Evolutionary conservation across 1,140 invertebrate species (phyloP).

Genomic region (Conopomorpha cramerella): DNA sequence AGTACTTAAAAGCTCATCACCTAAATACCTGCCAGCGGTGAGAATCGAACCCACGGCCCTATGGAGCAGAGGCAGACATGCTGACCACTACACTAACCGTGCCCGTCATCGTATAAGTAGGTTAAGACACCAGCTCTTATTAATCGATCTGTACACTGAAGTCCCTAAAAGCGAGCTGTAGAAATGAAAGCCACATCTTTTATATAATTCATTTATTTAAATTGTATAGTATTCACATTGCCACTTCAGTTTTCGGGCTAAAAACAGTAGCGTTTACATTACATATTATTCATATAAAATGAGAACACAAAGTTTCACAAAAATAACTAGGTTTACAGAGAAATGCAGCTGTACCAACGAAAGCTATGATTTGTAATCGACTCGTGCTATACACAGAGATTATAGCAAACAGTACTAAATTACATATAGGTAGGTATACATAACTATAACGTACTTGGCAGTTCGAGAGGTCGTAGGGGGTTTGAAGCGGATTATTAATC

Average conservation of each 20-base stretch:
- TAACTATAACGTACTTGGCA: slow-evolving; percentile 43
- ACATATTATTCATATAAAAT: slow-evolving; percentile 58
- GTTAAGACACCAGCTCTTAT: not conserved
- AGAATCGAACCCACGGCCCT: no score
- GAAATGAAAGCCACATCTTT: slow-evolving; percentile 13
- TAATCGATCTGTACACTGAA: not conserved
- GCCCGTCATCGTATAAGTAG: no score
- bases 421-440: slow-evolving; percentile 34
- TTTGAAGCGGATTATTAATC: no score
- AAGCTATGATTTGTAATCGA: slow-evolving; percentile 35
- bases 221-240: slow-evolving; percentile 59
- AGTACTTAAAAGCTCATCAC: no score
- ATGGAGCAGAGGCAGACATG: no score
- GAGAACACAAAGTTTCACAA: slow-evolving; percentile 54
- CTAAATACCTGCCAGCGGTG: no score
- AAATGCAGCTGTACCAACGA: slow-evolving; percentile 49
- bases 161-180: slow-evolving; percentile 1
- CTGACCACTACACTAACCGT: no score
- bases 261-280: slow-evolving; percentile 51
- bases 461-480: slow-evolving; percentile 20
- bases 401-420: slow-evolving; percentile 13
- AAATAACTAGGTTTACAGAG: slow-evolving; percentile 45
- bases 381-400: slow-evolving; percentile 12
- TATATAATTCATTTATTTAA: slow-evolving; percentile 62
- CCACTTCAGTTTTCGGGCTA: slow-evolving; percentile 44